Percentiles rank a stretch among this genome's conserved stretches.
phyloP scores from a whole-genome alignment of 2,888 invertebrate species.

The Galerucella nymphaeae region DNA sequence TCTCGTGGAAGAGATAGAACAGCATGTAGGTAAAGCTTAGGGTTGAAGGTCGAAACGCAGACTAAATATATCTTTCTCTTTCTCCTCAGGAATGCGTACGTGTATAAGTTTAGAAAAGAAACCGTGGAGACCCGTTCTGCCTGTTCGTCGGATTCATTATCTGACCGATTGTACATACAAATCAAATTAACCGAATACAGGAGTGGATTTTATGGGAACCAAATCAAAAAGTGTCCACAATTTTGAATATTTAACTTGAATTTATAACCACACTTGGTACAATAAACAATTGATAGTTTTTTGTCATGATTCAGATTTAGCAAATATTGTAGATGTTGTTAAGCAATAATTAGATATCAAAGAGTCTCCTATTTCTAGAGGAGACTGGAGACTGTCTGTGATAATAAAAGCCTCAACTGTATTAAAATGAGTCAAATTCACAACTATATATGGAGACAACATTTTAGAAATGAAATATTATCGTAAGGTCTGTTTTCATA shows the following conservation, averaged over 20 bases:
- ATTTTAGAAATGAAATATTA: neutral
- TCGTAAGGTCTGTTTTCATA: neutral
- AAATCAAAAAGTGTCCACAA: neutral
- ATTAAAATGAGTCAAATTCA: conserved; percentile 1
- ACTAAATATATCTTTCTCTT: conserved; percentile 43
- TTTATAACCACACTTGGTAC: neutral
- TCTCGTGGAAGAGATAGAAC: conserved; percentile 47
- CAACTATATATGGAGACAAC: neutral
- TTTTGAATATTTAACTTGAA: neutral
- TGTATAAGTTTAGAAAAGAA: conserved; percentile 27
- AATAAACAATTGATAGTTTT: neutral
- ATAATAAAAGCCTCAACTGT: neutral
- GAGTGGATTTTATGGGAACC: conserved; percentile 20
- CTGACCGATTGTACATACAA: conserved; percentile 58
- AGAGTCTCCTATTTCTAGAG: neutral
- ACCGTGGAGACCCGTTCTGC: conserved; percentile 57
- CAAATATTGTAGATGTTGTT: neutral
- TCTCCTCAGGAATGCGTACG: conserved; percentile 62
- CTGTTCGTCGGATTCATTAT: conserved; percentile 61
- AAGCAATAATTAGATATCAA: neutral
- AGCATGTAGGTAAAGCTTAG: conserved; percentile 52
- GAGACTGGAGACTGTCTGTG: neutral
- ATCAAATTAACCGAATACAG: conserved; percentile 59
- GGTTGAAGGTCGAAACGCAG: conserved; percentile 61
- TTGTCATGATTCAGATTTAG: neutral